Evolutionary conservation across 2,113 vertebrate species (phyloP), one percentile per base, ranked within the genome.

Genomic region (Cephalopterus ornatus): DNA sequence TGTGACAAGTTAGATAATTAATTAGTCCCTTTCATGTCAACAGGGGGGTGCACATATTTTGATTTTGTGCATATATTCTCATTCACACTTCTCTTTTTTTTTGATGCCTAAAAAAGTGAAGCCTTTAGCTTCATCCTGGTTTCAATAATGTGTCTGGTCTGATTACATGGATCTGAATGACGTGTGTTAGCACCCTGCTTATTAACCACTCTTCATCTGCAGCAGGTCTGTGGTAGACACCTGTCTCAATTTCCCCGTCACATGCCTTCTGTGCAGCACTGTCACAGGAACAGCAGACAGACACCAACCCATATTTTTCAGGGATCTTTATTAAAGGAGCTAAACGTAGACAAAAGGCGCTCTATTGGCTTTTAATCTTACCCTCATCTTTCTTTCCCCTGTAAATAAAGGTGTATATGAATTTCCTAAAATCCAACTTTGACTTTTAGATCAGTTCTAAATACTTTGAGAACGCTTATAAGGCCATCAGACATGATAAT

Each of bases 11-110:
- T 87, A 83, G 85, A 92, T 94, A 94, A 96, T 96, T 96, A 96
- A 96, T 96, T 97, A 94, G 91, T 94, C 91, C 65, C 94, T 97
- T 96, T 96, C 88, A 93, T 92, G 82, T 92, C 85, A 95, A 72
- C 75, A 55, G 66, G 62, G 37, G 56, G 74, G 67, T 85, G 73
- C 66, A 70, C 1, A 0, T 76, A 77, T 97, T 97, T 97, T 97
- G 86, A 94, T 97, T 95, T 94, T 85, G 39, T 94, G 89, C 89
- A 87, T 95, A 93, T 46, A 95, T 84, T 95, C 91, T 95, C 78
- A 87, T 94, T 96, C 93, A 91, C 91, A 68, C 32, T 19, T 86
- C 12, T n/a, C 24, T 33, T 73, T 77, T 73, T 77, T 83, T 92
- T 91, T 83, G 1, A 84, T 93, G 53, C 26, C 41, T 89, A 72